These are phyloP conservation scores for Mionectes olivaceus DNA, from an alignment of 2,797 vertebrate species.

Conservation along the genomic window DNA sequence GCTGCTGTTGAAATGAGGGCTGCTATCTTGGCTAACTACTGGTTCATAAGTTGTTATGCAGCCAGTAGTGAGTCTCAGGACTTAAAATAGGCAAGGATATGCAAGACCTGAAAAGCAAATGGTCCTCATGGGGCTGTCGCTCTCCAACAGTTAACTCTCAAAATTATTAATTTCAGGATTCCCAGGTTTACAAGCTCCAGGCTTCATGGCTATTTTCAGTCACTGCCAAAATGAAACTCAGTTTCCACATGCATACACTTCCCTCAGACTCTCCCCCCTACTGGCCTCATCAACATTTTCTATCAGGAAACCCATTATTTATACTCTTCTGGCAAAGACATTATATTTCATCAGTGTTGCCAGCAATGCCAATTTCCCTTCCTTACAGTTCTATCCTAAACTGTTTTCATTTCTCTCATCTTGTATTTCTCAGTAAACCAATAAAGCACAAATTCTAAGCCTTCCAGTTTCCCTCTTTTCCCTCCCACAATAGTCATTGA, in stretches of 20 bases:
- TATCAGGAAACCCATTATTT: constrained; percentile 66
- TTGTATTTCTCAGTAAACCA: constrained; percentile 58
- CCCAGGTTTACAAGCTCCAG: constrained; percentile 49
- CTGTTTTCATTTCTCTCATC: constrained; percentile 49
- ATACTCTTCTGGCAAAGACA: constrained; percentile 54
- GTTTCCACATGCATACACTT: constrained; percentile 60
- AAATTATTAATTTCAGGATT: constrained; percentile 61
- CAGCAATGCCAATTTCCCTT: constrained; percentile 49
- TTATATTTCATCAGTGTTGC: constrained; percentile 57
- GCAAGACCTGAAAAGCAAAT: constrained; percentile 17
- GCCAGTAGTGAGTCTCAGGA: not conserved
- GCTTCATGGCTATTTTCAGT: constrained; percentile 48
- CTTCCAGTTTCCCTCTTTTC: constrained; percentile 40
- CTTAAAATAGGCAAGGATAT: constrained; percentile 17
- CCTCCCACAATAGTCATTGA: constrained; percentile 51
- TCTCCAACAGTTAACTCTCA: constrained; percentile 42
- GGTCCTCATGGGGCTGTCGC: not conserved
- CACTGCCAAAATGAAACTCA: constrained; percentile 53
- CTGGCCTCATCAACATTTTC: constrained; percentile 59
- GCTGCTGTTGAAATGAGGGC: not conserved
- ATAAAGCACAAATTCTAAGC: constrained; percentile 52
- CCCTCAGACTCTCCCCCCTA: constrained; percentile 23
- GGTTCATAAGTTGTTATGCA: not conserved
- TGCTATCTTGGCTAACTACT: not conserved
- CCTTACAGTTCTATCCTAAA: constrained; percentile 26